Conservation (phyloP, 2,113 vertebrate genomes). For the Xyrauchen texanus region DNA sequence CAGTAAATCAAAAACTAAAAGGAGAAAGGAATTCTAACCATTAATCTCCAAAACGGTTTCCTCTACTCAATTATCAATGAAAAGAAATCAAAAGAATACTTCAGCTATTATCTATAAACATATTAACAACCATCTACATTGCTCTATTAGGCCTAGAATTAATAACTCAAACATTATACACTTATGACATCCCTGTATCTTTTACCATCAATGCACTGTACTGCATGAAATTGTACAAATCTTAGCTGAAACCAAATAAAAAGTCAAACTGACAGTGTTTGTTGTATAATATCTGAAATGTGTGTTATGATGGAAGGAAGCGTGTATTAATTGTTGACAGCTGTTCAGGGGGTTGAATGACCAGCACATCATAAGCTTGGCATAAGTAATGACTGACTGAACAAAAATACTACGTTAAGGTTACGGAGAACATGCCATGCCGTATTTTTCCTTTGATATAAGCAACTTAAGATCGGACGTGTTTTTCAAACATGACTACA, state of each 20-base stretch:
- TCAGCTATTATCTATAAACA: too few species aligned
- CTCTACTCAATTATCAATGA: too few species aligned
- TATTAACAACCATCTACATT: too few species aligned
- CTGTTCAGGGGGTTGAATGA: slow-evolving; percentile 15
- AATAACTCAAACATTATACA: background rate
- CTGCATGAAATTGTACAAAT: background rate
- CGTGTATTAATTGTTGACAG: slow-evolving; percentile 23
- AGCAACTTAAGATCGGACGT: background rate
- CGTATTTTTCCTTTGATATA: slow-evolving; percentile 2
- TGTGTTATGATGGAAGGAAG: background rate
- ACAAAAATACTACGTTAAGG: slow-evolving; percentile 33
- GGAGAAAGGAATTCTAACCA: too few species aligned
- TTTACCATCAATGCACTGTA: too few species aligned
- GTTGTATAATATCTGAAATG: background rate
- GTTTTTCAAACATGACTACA: background rate
- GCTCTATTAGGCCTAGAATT: background rate
- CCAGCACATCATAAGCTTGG: slow-evolving; percentile 20
- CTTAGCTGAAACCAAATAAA: background rate
- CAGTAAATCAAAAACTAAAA: too few species aligned
- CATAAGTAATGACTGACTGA: slow-evolving; percentile 33
- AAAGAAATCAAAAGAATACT: too few species aligned
- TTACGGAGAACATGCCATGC: slow-evolving; percentile 2
- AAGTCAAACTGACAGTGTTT: background rate
- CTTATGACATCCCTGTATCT: background rate
- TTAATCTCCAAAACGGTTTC: too few species aligned